phyloP scores from a whole-genome alignment of 1,140 invertebrate genomes.

The Andrena cerasifolii region DNA sequence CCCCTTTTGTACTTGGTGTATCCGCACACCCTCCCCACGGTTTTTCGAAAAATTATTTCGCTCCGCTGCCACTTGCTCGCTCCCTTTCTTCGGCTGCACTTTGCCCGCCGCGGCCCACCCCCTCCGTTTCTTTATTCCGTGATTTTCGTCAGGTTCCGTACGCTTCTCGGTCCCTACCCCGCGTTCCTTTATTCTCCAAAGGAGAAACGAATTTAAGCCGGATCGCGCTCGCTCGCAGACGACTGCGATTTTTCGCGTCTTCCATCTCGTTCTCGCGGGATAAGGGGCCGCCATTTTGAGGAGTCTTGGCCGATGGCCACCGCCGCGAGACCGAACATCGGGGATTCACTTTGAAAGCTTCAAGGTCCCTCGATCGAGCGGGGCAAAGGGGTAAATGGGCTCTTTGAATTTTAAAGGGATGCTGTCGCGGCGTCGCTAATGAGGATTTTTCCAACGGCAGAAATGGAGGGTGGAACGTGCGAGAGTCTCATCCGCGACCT shows the following conservation, averaged over 20 bases:
- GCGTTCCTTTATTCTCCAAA: too few species aligned
- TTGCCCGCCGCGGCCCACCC: not conserved
- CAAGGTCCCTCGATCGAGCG: not conserved
- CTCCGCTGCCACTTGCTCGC: not conserved
- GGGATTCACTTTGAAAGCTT: not conserved
- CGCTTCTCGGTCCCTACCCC: not conserved
- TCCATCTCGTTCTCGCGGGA: constrained; percentile 62
- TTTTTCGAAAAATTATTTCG: constrained; percentile 53
- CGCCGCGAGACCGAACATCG: not conserved
- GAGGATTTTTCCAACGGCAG: not conserved
- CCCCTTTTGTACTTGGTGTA: constrained; percentile 10
- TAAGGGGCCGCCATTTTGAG: constrained; percentile 71
- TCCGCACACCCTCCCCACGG: constrained; percentile 16
- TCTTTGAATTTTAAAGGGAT: constrained; percentile 19
- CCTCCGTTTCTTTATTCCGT: too few species aligned
- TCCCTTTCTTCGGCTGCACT: not conserved
- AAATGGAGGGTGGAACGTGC: not conserved
- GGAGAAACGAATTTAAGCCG: not conserved
- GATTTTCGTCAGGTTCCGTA: not conserved
- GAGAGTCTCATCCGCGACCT: not conserved
- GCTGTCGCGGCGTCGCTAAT: not conserved
- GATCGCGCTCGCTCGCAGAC: too few species aligned
- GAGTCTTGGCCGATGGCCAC: constrained; percentile 16
- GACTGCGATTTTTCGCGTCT: not conserved
- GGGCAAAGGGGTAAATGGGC: not conserved